These are phyloP conservation scores for Cichlasoma orientale DNA, from an alignment of 2,797 vertebrate genomes.

Conservation along the genomic window DNA sequence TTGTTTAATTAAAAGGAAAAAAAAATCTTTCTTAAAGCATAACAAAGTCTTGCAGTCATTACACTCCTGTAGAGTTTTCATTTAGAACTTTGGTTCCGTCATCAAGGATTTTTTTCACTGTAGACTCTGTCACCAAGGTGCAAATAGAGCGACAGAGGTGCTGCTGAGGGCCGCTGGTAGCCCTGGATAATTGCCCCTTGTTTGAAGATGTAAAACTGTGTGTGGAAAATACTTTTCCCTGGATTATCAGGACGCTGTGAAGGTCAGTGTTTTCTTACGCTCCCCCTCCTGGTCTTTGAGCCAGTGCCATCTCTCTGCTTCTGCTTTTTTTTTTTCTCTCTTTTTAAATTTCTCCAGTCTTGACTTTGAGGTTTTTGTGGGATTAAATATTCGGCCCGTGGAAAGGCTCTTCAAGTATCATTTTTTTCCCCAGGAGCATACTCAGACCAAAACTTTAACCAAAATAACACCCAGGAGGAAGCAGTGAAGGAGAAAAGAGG, in stretches of 20 bases:
- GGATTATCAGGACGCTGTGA: slow-evolving; percentile 45
- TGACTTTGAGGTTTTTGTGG: slow-evolving; percentile 40
- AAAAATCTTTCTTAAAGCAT: slow-evolving; percentile 20
- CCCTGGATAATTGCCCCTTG: slow-evolving; percentile 33
- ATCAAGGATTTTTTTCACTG: slow-evolving; percentile 8
- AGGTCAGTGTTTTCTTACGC: slow-evolving; percentile 25
- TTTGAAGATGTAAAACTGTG: slow-evolving; percentile 36
- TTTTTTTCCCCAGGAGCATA: slow-evolving; percentile 19
- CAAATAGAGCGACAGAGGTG: slow-evolving; percentile 5
- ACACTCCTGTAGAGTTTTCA: slow-evolving; percentile 27
- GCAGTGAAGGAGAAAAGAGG: slow-evolving; percentile 10
- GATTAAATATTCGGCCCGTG: slow-evolving; percentile 27
- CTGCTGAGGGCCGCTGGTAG: background rate
- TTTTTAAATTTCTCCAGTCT: slow-evolving; percentile 12
- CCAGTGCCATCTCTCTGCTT: background rate
- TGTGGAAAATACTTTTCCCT: slow-evolving; percentile 19
- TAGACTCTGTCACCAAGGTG: slow-evolving; percentile 7
- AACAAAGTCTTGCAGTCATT: slow-evolving; percentile 10
- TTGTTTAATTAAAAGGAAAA: slow-evolving; percentile 42
- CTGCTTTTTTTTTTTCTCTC: background rate
- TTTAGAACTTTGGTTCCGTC: slow-evolving; percentile 32
- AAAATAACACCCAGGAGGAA: slow-evolving; percentile 6
- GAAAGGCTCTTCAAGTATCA: slow-evolving; percentile 16
- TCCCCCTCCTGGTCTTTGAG: slow-evolving; percentile 34
- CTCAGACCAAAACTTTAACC: slow-evolving; percentile 8